Percentiles rank a stretch among this genome's conserved stretches.
These are phyloP conservation scores for Musca domestica DNA, from an alignment of 1,140 invertebrate species.

Conservation along the genomic window DNA sequence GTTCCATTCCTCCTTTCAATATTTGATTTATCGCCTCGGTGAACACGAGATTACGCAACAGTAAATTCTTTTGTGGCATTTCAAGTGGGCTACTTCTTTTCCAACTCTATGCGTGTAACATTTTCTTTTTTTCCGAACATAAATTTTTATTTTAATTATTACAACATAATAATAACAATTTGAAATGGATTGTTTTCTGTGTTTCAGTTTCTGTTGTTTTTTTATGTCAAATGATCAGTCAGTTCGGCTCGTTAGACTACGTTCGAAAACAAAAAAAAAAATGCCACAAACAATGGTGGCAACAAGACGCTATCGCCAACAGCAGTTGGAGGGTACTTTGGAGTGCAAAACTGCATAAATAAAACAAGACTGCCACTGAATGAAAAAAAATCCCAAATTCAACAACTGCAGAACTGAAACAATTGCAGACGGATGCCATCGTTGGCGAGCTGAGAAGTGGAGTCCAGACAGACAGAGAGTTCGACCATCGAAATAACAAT, in stretches of 20 bases:
- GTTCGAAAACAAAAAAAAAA: too few species aligned
- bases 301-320: neutral
- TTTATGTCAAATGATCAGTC: too few species aligned
- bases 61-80: too few species aligned
- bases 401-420: neutral
- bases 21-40: too few species aligned
- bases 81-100: too few species aligned
- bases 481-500: too few species aligned
- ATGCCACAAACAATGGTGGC: neutral
- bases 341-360: neutral
- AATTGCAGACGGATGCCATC: neutral
- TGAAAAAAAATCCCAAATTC: neutral
- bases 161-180: constrained; percentile 8
- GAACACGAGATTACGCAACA: too few species aligned
- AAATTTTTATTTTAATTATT: constrained; percentile 13
- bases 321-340: neutral
- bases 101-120: too few species aligned
- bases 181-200: neutral
- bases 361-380: neutral
- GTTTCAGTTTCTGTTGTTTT: too few species aligned
- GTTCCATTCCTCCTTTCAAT: too few species aligned
- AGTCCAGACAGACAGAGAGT: too few species aligned
- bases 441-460: neutral
- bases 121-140: neutral
- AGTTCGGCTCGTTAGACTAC: too few species aligned